Conservation (phyloP, 2,113 vertebrate genomes). For the Charadrius vociferus region DNA sequence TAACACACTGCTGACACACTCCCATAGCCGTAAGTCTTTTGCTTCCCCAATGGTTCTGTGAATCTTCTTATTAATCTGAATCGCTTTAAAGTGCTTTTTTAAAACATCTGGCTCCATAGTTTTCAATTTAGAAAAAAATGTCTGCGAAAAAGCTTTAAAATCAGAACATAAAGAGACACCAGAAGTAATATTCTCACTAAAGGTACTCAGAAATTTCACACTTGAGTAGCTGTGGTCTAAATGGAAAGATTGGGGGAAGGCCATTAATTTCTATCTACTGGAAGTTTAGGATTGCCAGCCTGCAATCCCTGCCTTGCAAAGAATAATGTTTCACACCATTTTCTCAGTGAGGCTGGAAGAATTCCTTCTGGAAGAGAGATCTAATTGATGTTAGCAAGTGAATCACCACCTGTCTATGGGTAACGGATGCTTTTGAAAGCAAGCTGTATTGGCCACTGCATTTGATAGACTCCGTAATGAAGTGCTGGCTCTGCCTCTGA, state of each 20-base stretch:
- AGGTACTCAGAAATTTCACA: background rate
- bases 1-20: slow-evolving; percentile 48
- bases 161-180: background rate
- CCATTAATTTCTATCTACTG: background rate
- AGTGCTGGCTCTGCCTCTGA: background rate
- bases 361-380: background rate
- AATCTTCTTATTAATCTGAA: background rate
- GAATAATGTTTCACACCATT: background rate
- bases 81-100: background rate
- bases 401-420: background rate
- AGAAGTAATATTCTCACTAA: background rate
- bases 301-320: background rate
- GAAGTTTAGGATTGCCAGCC: background rate
- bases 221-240: background rate
- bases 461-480: background rate
- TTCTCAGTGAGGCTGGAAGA: background rate
- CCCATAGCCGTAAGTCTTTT: background rate
- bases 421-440: slow-evolving; percentile 18
- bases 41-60: background rate
- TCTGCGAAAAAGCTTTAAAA: background rate
- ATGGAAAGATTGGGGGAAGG: background rate
- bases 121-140: background rate
- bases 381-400: background rate
- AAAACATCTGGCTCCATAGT: background rate
- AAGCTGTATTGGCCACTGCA: background rate